phyloP scores from a whole-genome alignment of 2,113 vertebrate genomes.

The Lophochroa leadbeateri region DNA sequence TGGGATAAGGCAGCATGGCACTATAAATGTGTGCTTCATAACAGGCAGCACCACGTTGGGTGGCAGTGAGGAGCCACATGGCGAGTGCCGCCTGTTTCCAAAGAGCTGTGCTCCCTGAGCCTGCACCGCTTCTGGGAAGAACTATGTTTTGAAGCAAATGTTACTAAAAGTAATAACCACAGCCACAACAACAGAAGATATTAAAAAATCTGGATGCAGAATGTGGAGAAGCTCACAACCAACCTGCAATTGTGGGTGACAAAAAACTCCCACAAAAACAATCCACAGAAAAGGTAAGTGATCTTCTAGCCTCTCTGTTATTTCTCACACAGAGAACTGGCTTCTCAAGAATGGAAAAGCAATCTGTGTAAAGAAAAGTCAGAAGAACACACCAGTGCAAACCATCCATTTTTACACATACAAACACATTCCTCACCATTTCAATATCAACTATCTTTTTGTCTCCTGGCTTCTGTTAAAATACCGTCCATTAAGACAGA shows the following conservation, averaged over 20 bases:
- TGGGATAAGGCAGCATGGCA: neutral
- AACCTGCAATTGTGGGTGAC: neutral
- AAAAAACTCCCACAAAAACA: neutral
- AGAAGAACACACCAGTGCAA: neutral
- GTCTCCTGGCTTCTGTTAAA: neutral
- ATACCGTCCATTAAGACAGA: neutral
- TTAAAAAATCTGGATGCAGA: neutral
- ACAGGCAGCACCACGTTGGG: neutral
- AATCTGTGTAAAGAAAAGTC: neutral
- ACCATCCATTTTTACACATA: neutral
- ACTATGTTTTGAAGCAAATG: fast-evolving
- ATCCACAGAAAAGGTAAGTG: neutral
- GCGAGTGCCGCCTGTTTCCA: fast-evolving
- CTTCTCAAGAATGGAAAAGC: neutral
- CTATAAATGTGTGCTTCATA: fast-evolving
- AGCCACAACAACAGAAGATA: neutral
- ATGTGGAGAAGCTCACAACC: neutral
- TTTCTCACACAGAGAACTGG: neutral
- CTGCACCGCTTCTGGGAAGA: neutral
- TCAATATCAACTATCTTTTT: neutral
- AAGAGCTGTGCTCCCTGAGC: neutral
- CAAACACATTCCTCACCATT: neutral
- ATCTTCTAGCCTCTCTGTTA: neutral
- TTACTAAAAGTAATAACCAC: neutral
- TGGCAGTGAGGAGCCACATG: neutral